These are phyloP conservation scores for Chironomus riparius DNA, from an alignment of 2,888 invertebrate genomes.

Conservation along the genomic window DNA sequence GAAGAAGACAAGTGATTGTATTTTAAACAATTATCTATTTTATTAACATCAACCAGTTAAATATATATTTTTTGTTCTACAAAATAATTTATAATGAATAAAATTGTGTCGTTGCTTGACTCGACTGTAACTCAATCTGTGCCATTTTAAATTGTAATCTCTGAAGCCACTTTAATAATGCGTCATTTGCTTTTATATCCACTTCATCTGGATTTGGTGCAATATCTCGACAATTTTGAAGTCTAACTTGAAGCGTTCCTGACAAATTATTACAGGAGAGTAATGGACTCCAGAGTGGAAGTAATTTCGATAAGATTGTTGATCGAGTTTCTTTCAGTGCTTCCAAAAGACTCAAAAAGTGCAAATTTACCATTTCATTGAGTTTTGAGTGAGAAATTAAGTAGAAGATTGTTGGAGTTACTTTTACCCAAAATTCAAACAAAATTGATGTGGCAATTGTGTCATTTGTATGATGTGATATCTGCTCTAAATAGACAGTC, in stretches of 20 bases:
- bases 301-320: constrained; percentile 77
- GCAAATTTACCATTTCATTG: constrained; percentile 95
- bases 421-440: constrained; percentile 97
- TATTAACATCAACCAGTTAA: not conserved
- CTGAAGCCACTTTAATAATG: constrained; percentile 75
- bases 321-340: constrained; percentile 92
- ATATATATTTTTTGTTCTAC: not conserved
- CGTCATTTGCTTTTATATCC: constrained; percentile 42
- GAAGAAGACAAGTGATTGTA: not conserved
- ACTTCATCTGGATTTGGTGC: constrained; percentile 44
- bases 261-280: constrained; percentile 88
- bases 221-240: constrained; percentile 82
- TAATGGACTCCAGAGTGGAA: constrained; percentile 95
- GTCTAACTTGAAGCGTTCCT: constrained; percentile 73
- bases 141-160: constrained; percentile 96
- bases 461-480: constrained; percentile 60
- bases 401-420: constrained; percentile 91
- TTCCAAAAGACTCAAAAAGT: constrained; percentile 90
- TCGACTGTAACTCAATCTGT: constrained; percentile 89
- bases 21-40: not conserved
- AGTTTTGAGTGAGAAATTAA: constrained; percentile 88
- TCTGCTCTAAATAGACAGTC: constrained; percentile 95
- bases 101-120: constrained; percentile 86
- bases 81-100: constrained; percentile 53
- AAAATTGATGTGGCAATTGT: constrained; percentile 69